phyloP scores from a whole-genome alignment of 2,888 invertebrate genomes.

The Xylophagus ater region DNA sequence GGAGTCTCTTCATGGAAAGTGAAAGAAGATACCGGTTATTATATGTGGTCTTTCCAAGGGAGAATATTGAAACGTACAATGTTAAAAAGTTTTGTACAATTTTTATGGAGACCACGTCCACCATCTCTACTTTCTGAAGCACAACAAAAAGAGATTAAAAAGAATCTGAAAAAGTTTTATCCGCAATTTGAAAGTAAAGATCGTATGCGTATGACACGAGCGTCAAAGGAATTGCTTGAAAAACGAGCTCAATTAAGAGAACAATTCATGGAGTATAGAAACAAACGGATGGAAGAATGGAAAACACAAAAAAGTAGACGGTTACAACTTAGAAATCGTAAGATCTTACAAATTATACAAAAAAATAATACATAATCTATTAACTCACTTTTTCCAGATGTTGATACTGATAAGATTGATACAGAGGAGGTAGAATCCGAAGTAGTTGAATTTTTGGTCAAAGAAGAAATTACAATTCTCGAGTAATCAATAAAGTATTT shows the following conservation, averaged over 20 bases:
- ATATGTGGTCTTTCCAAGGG: conserved; percentile 96
- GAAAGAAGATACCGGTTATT: conserved; percentile 86
- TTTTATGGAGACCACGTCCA: conserved; percentile 93
- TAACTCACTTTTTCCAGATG: no score
- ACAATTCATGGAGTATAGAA: conserved; percentile 72
- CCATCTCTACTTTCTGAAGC: conserved; percentile 70
- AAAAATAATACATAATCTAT: no score
- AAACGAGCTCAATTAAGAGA: conserved; percentile 81
- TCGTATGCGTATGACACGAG: conserved; percentile 80
- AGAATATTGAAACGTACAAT: conserved; percentile 63
- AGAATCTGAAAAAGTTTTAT: conserved; percentile 95
- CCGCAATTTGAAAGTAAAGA: conserved; percentile 95
- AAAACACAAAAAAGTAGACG: conserved; percentile 66
- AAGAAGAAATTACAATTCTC: conserved; percentile 77
- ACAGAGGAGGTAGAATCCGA: conserved; percentile 90
- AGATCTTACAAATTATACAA: conserved; percentile 34
- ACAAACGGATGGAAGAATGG: conserved; percentile 64
- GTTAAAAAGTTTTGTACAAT: conserved; percentile 86
- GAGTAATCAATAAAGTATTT: no score
- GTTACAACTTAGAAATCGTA: conserved; percentile 77
- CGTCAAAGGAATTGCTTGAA: conserved; percentile 89
- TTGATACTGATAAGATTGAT: conserved; percentile 88
- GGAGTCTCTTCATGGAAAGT: conserved; percentile 93
- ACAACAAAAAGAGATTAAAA: conserved; percentile 89
- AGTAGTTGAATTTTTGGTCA: conserved; percentile 93